Percentiles rank a stretch among this genome's conserved stretches.
These are phyloP conservation scores for Delichon dasypus DNA, from an alignment of 2,797 vertebrate species.

Conservation along the genomic window DNA sequence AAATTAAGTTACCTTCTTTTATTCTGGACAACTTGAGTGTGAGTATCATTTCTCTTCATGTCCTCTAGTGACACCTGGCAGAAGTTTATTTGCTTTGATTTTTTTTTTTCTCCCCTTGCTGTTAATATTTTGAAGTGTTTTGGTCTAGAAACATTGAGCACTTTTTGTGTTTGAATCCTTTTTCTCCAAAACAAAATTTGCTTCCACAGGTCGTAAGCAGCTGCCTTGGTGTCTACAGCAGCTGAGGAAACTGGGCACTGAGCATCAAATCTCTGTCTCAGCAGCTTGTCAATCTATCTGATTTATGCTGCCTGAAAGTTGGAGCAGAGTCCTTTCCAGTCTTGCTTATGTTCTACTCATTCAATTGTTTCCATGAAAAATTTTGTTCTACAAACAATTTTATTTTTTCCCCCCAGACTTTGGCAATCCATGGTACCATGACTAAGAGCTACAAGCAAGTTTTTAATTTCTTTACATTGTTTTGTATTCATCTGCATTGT, in stretches of 20 bases:
- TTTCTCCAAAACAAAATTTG: neutral
- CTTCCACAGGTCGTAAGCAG: neutral
- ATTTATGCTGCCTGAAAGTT: neutral
- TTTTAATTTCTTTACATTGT: neutral
- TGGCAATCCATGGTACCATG: accelerated
- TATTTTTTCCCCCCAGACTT: neutral
- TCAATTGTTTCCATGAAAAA: neutral
- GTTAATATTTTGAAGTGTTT: neutral
- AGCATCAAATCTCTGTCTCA: neutral
- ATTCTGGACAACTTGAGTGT: too few species aligned
- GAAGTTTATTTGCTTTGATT: neutral
- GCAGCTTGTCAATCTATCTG: neutral
- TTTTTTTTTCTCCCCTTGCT: neutral
- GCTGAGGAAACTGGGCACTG: neutral
- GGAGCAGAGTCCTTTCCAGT: neutral
- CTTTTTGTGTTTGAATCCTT: neutral
- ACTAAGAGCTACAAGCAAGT: neutral
- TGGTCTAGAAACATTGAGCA: neutral
- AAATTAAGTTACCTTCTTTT: too few species aligned
- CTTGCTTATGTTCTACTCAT: neutral
- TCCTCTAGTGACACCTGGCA: too few species aligned
- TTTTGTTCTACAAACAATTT: neutral
- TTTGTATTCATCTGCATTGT: neutral
- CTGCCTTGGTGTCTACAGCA: neutral
- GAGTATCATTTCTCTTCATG: too few species aligned